A percentile compares a stretch with the other conserved stretches of the same genome.
Conservation (phyloP, 2,113 vertebrate species). For the Rhombomys opimus region DNA sequence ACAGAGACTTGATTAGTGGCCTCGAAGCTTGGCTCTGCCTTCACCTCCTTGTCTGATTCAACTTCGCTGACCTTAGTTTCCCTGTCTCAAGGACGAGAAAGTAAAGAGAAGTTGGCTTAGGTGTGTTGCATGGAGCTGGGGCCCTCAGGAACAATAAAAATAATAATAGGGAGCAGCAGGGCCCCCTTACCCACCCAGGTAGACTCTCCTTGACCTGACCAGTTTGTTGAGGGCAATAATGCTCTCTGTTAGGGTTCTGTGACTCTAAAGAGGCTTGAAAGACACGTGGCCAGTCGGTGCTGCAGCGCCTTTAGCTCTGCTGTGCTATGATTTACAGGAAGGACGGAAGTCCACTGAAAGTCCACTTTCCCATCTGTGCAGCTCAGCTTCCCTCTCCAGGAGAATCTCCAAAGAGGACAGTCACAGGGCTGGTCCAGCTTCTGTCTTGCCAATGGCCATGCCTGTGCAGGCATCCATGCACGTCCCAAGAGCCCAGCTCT, state of each 20-base stretch:
- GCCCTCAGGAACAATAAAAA: accelerated
- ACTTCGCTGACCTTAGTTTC: neutral
- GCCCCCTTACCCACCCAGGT: accelerated
- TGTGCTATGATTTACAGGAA: neutral
- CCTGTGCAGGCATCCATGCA: neutral
- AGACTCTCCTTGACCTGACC: neutral
- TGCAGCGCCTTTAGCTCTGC: neutral
- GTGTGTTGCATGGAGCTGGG: neutral
- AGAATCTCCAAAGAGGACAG: neutral
- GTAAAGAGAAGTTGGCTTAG: neutral
- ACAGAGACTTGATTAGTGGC: neutral
- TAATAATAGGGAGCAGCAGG: accelerated
- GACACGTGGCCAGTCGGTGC: neutral
- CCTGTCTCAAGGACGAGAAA: neutral
- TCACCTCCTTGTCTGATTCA: neutral
- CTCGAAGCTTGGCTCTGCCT: neutral
- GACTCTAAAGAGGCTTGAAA: neutral
- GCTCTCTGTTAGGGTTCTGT: neutral
- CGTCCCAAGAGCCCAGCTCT: neutral
- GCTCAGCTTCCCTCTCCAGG: neutral
- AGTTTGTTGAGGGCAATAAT: neutral
- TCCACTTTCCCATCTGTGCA: neutral
- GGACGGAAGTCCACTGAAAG: neutral
- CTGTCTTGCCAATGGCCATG: accelerated
- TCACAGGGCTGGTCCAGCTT: accelerated